Evolutionary conservation across 2,888 invertebrate genomes (phyloP).

Genomic region (Embidobia sp.): DNA sequence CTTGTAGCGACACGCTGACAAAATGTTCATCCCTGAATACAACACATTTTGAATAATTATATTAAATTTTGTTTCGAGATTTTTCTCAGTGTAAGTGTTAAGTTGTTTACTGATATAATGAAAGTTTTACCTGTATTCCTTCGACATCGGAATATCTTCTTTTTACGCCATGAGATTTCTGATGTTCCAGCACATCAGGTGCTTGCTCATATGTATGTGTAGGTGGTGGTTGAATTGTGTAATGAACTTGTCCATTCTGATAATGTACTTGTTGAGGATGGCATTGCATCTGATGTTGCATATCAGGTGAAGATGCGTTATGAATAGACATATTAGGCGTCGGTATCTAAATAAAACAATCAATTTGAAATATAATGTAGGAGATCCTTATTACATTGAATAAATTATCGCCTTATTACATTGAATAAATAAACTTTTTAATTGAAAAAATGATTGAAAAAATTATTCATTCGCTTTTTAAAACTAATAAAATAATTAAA

Average conservation of each 20-base stretch:
- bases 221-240: constrained; percentile 76
- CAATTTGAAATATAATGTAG: not conserved
- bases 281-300: constrained; percentile 78
- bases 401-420: no score
- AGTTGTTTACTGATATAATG: no score
- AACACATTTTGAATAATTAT: no score
- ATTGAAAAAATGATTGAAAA: no score
- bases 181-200: constrained; percentile 76
- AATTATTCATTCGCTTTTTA: no score
- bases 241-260: constrained; percentile 80
- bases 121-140: constrained; percentile 72
- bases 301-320: constrained; percentile 74
- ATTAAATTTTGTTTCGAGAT: no score
- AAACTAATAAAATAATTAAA: no score
- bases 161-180: constrained; percentile 78
- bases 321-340: constrained; percentile 72
- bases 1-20: no score
- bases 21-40: no score
- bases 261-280: constrained; percentile 79
- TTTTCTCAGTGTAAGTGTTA: no score
- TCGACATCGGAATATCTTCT: constrained; percentile 79
- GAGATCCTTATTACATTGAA: no score
- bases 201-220: constrained; percentile 75
- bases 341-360: constrained; percentile 68
- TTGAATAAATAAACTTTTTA: not conserved